A percentile compares a stretch with the other conserved stretches of the same genome.
These are phyloP conservation scores for Cepaea nemoralis DNA, from an alignment of 1,140 invertebrate genomes.

Conservation along the genomic window DNA sequence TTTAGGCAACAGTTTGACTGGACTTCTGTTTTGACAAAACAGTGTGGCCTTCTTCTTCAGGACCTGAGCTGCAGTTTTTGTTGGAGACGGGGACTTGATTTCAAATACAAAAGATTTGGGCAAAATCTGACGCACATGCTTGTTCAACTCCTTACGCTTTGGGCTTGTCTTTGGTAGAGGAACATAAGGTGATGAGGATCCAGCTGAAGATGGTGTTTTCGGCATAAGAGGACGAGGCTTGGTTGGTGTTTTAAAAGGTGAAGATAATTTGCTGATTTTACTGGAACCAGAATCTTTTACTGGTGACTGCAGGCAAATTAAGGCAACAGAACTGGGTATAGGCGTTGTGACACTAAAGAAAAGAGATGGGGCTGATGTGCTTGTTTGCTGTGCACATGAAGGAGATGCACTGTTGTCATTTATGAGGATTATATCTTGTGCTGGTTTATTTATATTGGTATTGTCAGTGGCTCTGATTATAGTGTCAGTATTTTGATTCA, in stretches of 20 bases:
- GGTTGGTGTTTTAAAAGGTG: slow-evolving; percentile 50
- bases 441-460: neutral
- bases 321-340: slow-evolving; percentile 25
- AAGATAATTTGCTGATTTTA: slow-evolving; percentile 28
- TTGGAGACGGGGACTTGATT: slow-evolving; percentile 56
- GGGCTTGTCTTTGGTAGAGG: slow-evolving; percentile 53
- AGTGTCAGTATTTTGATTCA: neutral
- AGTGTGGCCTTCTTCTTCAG: slow-evolving; percentile 51
- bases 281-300: neutral
- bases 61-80: slow-evolving; percentile 58
- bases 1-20: slow-evolving; percentile 39
- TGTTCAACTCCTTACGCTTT: slow-evolving; percentile 54
- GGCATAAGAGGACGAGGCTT: slow-evolving; percentile 45
- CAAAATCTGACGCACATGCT: slow-evolving; percentile 57
- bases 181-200: slow-evolving; percentile 15
- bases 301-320: slow-evolving; percentile 13
- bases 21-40: slow-evolving; percentile 42
- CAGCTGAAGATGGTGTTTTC: slow-evolving; percentile 41
- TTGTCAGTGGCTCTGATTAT: too few relatives aligned
- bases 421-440: neutral
- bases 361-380: neutral
- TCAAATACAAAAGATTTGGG: slow-evolving; percentile 63
- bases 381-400: neutral
- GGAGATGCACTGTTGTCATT: neutral
- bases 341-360: neutral